Conservation (phyloP, 1,140 invertebrate species). For the Helicorthomorpha holstii region DNA sequence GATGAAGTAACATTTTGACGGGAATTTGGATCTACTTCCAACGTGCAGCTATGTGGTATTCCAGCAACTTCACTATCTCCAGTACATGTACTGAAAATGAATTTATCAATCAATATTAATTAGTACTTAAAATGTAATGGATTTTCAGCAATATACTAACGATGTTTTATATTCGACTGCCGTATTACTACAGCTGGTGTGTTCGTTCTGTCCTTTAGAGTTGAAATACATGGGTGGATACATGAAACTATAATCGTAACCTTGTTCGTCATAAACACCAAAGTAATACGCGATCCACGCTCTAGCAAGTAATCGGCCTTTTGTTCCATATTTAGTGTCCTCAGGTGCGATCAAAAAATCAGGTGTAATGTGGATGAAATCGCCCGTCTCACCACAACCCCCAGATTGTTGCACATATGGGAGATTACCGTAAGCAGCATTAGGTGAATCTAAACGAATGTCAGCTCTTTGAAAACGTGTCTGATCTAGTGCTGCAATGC, state of each 20-base stretch:
- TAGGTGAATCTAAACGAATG: neutral
- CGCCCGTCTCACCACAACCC: neutral
- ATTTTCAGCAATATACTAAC: no score
- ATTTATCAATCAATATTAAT: no score
- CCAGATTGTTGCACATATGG: neutral
- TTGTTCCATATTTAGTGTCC: neutral
- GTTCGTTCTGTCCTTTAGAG: neutral
- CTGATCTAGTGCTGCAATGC: no score
- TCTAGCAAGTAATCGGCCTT: conserved; percentile 10
- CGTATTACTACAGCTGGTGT: neutral
- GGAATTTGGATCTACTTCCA: no score
- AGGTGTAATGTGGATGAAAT: neutral
- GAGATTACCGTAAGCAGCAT: neutral
- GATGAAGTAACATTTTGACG: no score
- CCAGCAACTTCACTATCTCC: no score
- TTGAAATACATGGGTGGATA: conserved; percentile 30
- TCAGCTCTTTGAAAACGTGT: neutral
- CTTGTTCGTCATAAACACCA: conserved; percentile 49
- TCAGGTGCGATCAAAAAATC: neutral
- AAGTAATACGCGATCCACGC: conserved; percentile 49
- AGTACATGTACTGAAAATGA: no score
- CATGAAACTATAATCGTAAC: conserved; percentile 30
- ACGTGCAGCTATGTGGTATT: no score
- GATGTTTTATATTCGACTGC: neutral
- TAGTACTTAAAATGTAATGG: no score